phyloP scores from a whole-genome alignment of 2,888 invertebrate species.

The Stramonita haemastoma region DNA sequence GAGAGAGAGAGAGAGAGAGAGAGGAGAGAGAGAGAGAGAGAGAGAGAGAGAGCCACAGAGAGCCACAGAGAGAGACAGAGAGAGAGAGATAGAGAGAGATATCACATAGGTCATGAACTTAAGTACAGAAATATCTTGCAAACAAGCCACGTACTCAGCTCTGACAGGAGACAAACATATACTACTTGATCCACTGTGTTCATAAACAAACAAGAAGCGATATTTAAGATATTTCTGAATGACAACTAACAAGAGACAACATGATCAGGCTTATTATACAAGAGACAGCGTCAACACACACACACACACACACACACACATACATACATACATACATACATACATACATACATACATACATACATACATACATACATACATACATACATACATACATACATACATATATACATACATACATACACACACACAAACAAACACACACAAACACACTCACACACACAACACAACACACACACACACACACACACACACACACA shows the following conservation, averaged over 20 bases:
- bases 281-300: neutral
- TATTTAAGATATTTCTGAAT: too few species aligned
- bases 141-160: too few species aligned
- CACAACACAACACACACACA: neutral
- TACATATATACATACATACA: neutral
- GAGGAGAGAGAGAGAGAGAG: neutral
- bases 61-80: neutral
- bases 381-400: neutral
- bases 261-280: too few species aligned
- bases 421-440: neutral
- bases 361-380: neutral
- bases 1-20: neutral
- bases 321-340: neutral
- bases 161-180: too few species aligned
- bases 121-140: neutral
- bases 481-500: slow-evolving; percentile 19
- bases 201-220: too few species aligned
- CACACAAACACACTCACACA: neutral
- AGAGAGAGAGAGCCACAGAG: neutral
- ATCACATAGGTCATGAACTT: neutral
- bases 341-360: neutral
- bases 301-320: slow-evolving; percentile 12
- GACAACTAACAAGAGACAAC: neutral
- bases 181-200: too few species aligned
- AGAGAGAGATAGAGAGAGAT: neutral